Evolutionary conservation across 2,888 invertebrate species (phyloP).

Genomic region (Calliopum simillimum): DNA sequence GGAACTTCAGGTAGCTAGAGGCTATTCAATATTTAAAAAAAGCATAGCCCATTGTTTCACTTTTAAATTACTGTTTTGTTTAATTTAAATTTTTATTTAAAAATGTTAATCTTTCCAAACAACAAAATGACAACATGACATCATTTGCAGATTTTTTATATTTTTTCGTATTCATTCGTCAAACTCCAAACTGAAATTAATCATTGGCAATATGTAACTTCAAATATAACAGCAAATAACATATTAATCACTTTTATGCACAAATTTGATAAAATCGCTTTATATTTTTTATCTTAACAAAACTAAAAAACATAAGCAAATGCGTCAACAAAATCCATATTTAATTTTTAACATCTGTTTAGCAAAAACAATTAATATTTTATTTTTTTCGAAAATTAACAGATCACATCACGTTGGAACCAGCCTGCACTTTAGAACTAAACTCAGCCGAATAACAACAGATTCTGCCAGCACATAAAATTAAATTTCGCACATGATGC

Average conservation of each 20-base stretch:
- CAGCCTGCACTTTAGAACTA: too few relatives aligned
- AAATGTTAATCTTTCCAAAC: slow-evolving; percentile 8
- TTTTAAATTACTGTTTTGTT: neutral
- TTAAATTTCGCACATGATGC: too few relatives aligned
- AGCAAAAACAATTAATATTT: too few relatives aligned
- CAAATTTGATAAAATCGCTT: neutral
- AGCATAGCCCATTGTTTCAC: too few relatives aligned
- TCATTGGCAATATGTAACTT: neutral
- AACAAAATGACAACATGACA: slow-evolving; percentile 27
- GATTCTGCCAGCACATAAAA: too few relatives aligned
- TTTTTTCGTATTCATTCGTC: neutral
- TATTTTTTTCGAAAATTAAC: too few relatives aligned
- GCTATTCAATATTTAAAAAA: neutral
- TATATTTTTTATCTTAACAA: neutral
- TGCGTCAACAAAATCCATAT: too few relatives aligned
- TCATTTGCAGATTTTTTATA: slow-evolving; percentile 26
- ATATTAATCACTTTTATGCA: slow-evolving; percentile 3
- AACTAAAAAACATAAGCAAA: neutral
- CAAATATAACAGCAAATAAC: neutral
- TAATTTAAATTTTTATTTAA: neutral
- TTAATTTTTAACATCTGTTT: too few relatives aligned
- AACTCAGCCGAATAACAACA: too few relatives aligned
- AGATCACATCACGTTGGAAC: too few relatives aligned
- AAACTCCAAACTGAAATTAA: neutral
- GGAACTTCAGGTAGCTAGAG: too few relatives aligned